Evolutionary conservation across 2,113 vertebrate genomes (phyloP).

Genomic region (Istiophorus platypterus): DNA sequence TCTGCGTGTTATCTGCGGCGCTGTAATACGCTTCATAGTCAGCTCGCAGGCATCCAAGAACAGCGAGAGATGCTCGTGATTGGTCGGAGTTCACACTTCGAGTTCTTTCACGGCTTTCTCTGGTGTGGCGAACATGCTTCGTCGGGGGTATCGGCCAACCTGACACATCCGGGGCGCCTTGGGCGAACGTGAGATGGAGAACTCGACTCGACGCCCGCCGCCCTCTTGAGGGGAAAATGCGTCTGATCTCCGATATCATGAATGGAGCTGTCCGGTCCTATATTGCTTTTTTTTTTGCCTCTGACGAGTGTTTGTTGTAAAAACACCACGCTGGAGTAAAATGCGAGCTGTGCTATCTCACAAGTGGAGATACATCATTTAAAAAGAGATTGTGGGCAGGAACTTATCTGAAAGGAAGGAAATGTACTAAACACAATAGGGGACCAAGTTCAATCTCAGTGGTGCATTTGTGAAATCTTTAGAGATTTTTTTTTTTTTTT

Average conservation of each 20-base stretch:
- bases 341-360: not conserved
- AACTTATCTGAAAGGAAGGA: not conserved
- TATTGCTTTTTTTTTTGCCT: conserved; percentile 61
- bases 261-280: conserved; percentile 24
- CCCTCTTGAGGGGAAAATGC: conserved; percentile 38
- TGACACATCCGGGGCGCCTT: conserved; percentile 11
- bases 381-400: conserved; percentile 10
- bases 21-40: not conserved
- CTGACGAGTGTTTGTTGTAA: conserved; percentile 56
- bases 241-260: conserved; percentile 56
- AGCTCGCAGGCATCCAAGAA: not conserved
- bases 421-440: not conserved
- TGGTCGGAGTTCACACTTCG: not conserved
- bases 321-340: conserved; percentile 30
- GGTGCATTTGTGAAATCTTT: not conserved
- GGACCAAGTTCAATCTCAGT: not conserved
- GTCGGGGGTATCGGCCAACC: conserved; percentile 6
- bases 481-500: not conserved
- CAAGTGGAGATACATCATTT: conserved; percentile 22
- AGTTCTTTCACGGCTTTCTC: not conserved
- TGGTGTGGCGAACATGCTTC: not conserved
- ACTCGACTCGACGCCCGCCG: conserved; percentile 1
- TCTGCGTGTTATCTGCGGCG: conserved; percentile 1
- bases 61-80: conserved; percentile 6
- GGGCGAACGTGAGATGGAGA: conserved; percentile 39